These are phyloP conservation scores for Octomys mimax DNA, from an alignment of 2,797 vertebrate species.

Conservation along the genomic window DNA sequence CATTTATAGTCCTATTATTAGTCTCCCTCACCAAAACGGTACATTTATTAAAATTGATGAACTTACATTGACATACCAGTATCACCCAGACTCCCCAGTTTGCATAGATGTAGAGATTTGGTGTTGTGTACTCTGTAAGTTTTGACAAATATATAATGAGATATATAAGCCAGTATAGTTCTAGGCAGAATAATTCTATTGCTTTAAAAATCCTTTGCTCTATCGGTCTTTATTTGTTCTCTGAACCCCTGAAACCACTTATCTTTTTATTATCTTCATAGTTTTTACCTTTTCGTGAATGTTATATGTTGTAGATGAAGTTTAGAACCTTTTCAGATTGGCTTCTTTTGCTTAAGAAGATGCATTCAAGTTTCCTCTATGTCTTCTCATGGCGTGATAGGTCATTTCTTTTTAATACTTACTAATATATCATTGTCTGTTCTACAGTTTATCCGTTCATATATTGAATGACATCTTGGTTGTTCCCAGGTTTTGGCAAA, in stretches of 20 bases:
- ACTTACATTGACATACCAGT: neutral
- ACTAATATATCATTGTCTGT: neutral
- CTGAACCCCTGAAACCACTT: neutral
- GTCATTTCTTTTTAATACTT: neutral
- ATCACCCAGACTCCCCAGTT: neutral
- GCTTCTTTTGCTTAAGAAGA: neutral
- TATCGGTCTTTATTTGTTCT: neutral
- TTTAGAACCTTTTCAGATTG: neutral
- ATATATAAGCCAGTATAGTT: neutral
- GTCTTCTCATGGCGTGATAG: neutral
- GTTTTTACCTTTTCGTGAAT: neutral
- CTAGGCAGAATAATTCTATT: neutral
- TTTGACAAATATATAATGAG: neutral
- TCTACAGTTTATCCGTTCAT: neutral
- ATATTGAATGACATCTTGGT: neutral
- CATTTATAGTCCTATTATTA: neutral
- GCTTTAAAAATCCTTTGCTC: neutral
- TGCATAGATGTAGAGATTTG: neutral
- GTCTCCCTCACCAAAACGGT: neutral
- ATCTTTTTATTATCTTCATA: neutral
- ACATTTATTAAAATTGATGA: too few species aligned
- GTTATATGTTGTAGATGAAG: neutral
- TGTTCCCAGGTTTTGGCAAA: neutral
- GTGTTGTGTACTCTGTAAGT: neutral
- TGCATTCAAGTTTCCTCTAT: neutral